Evolutionary conservation across 2,113 vertebrate species (phyloP), one percentile per base, ranked within the genome.

Genomic region (Oceanodroma tethys): DNA sequence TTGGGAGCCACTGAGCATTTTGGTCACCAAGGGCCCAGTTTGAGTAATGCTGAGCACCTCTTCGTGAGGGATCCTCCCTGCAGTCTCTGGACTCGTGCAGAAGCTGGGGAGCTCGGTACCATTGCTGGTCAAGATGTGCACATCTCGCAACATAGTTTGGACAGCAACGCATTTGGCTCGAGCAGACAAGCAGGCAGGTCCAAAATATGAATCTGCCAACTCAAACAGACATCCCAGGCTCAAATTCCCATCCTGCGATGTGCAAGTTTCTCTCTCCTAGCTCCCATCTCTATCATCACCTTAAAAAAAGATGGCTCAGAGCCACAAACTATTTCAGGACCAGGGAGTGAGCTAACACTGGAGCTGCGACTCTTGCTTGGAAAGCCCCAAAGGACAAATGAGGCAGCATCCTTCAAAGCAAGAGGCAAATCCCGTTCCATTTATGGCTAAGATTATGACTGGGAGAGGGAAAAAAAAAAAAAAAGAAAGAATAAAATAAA

Each of bases 261-360:
- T 10, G 5, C n/a, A 23, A 79, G 43, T 72, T 91, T 63, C 53
- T 75, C 48, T 16, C 16, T 58, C 50, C 42, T 29, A 84, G 80
- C 68, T 94, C 76, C 84, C 84, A 88, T 76, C 81, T 78, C 81
- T 75, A 85, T 95, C 93, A 94, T 93, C 95, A 94, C 90, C 93
- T 96, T 60, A 63, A 76, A 86, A 88, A 82, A 65, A n/a, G 19
- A 23, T 73, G 92, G 74, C 66, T 93, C 29, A 40, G 87, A 82
- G 45, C 78, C 84, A 94, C 71, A 60, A 65, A 65, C 66, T 93
- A 82, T 85, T 91, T 87, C 81, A 87, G 78, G 73, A 91, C 27
- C 73, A 45, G 62, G 43, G 34, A 89, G 21, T 6, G 15, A 93
- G 65, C 2, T 2, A 74, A 87, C 2, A 10, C 73, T 78, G 86